Conservation (phyloP, 2,888 invertebrate genomes). For the Amphipyra tragopoginis region DNA sequence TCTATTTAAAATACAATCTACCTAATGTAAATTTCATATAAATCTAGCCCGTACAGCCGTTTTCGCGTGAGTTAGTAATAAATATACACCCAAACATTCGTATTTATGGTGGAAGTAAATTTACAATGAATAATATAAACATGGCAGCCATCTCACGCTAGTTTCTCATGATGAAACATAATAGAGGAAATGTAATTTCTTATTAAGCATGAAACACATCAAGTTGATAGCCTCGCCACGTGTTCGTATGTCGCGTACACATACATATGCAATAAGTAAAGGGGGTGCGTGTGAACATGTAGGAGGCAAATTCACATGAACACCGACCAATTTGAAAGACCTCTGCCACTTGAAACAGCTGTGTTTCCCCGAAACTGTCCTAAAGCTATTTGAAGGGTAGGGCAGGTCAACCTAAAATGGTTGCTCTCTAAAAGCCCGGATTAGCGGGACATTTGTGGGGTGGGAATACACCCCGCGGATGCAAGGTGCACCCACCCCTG, state of each 20-base stretch:
- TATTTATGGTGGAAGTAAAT: too few relatives aligned
- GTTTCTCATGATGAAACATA: conserved; percentile 34
- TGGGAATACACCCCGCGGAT: conserved; percentile 71
- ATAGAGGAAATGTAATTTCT: conserved; percentile 44
- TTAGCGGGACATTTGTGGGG: conserved; percentile 74
- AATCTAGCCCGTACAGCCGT: too few relatives aligned
- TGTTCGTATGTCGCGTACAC: conserved; percentile 44
- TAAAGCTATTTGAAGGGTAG: conserved; percentile 56
- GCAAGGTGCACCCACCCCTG: conserved; percentile 71
- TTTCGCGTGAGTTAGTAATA: too few relatives aligned
- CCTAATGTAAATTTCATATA: too few relatives aligned
- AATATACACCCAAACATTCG: too few relatives aligned
- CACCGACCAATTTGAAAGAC: conserved; percentile 63
- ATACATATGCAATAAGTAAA: conserved; percentile 51
- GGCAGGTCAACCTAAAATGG: conserved; percentile 66
- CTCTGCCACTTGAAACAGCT: conserved; percentile 63
- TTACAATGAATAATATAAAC: neutral
- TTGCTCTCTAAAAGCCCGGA: conserved; percentile 64
- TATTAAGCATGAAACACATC: conserved; percentile 44
- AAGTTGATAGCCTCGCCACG: conserved; percentile 42
- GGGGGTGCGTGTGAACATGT: conserved; percentile 76
- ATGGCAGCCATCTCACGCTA: conserved; percentile 1
- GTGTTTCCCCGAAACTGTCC: conserved; percentile 45
- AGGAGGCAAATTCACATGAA: conserved; percentile 78
- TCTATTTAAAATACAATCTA: too few relatives aligned